Conservation (phyloP, 2,888 invertebrate genomes). For the Temnothorax unifasciatus region DNA sequence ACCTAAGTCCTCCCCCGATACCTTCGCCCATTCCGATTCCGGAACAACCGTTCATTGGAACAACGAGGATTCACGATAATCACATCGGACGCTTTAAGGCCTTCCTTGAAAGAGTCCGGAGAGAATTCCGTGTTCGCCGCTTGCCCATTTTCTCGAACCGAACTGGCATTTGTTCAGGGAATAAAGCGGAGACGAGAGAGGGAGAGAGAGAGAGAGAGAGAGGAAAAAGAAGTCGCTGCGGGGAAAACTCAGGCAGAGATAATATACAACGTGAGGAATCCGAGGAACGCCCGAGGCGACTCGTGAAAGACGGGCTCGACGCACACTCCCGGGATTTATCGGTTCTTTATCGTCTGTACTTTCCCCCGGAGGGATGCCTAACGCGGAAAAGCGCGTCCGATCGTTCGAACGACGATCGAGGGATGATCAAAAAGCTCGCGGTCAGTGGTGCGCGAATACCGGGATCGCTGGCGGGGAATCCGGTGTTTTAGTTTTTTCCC, state of each 20-base stretch:
- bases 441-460: background rate
- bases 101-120: background rate
- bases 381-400: background rate
- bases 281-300: background rate
- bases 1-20: background rate
- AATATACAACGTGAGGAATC: background rate
- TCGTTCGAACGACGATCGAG: slow-evolving; percentile 3
- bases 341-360: slow-evolving; percentile 49
- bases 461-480: background rate
- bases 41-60: slow-evolving; percentile 5
- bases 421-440: slow-evolving; percentile 21
- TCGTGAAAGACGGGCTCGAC: background rate
- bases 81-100: background rate
- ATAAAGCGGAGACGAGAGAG: slow-evolving; percentile 17
- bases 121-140: background rate
- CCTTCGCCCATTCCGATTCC: background rate
- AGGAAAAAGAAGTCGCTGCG: slow-evolving; percentile 11
- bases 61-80: slow-evolving; percentile 34
- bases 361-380: slow-evolving; percentile 50
- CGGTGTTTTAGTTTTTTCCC: background rate
- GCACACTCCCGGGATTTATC: slow-evolving; percentile 27
- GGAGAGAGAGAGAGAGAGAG: slow-evolving; percentile 9
- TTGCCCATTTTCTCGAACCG: background rate
- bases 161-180: background rate
- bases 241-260: background rate